phyloP scores from a whole-genome alignment of 1,140 invertebrate genomes.

The Nephotettix cincticeps region DNA sequence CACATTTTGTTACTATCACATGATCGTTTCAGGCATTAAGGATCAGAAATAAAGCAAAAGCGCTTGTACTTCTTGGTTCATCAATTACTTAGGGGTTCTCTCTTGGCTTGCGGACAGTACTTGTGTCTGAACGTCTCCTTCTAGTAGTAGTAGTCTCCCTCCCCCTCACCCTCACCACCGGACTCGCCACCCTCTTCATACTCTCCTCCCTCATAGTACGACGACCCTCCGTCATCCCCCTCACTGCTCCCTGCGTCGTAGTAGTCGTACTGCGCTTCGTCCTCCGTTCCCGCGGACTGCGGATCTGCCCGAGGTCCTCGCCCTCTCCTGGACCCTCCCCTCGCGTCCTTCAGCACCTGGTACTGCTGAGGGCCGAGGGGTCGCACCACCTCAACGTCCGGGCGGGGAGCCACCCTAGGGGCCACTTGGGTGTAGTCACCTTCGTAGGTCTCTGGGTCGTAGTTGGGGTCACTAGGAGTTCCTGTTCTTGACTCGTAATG shows the following conservation, averaged over 20 bases:
- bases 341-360: not conserved
- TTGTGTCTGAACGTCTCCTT: not conserved
- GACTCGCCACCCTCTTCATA: slow-evolving; percentile 18
- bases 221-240: not conserved
- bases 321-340: not conserved
- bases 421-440: slow-evolving; percentile 3
- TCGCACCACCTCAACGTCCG: slow-evolving; percentile 11
- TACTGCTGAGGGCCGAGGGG: not conserved
- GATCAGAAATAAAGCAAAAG: no score
- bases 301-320: not conserved
- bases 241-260: not conserved
- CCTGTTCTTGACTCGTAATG: slow-evolving; percentile 26
- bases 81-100: no score
- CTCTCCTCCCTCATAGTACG: slow-evolving; percentile 5
- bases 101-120: no score
- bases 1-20: no score
- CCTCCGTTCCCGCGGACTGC: slow-evolving; percentile 19
- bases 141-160: slow-evolving; percentile 36
- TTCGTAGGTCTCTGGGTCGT: slow-evolving; percentile 16
- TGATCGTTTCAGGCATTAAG: no score
- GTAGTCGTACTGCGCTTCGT: slow-evolving; percentile 21
- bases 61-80: no score
- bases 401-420: not conserved
- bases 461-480: slow-evolving; percentile 17
- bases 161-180: slow-evolving; percentile 2